Base-by-base conservation (phyloP, 2,888 invertebrate species). In the Pogonocherus hispidulus region DNA sequence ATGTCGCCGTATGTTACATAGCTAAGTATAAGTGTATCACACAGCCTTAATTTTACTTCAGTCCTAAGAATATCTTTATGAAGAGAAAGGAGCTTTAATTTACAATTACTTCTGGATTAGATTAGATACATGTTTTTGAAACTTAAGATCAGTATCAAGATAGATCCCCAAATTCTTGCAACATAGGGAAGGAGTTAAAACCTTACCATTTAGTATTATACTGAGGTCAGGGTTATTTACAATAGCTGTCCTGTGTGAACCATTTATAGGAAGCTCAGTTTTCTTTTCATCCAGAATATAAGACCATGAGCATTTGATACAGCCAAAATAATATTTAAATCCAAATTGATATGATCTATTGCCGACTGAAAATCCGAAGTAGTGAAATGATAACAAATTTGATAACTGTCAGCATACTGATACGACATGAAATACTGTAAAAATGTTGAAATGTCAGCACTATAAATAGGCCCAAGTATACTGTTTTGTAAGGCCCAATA, bases 121-220 rank as follows among this genome's bases (percentile, higher is more conserved):
- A 8, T 47, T 47, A 20, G 41, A 41, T 20, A 19, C 18, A 47
- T 47, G 47, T 11, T 47, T 18, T 19, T 47, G 47, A 47, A 47
- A 47, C 5, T 11, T 47, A 11, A 47, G 20, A 20, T 47, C 22
- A 18, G 22, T n/a, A n/a, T 47, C 20, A 20, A 47, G 19, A 11
- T 8, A 47, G 3, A 47, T 20, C 3, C 47, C 47, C 22, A 47
- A 47, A 20, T 47, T 18, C 3, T 18, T 19, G 14, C 22, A 47
- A 20, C 22, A 47, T 2, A 2, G 5, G n/a, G 2, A 2, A 47
- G 47, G 22, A 1, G 19, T 9, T n/a, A 19, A 20, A 19, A n/a
- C n/a, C 6, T 20, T 47, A 1, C 20, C 20, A 8, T 41, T 41
- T 4, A 41, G 14, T n/a, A 14, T 5, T n/a, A 41, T 41, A 41